These are phyloP conservation scores for Volucella inanis DNA, from an alignment of 2,888 invertebrate genomes.

Conservation along the genomic window DNA sequence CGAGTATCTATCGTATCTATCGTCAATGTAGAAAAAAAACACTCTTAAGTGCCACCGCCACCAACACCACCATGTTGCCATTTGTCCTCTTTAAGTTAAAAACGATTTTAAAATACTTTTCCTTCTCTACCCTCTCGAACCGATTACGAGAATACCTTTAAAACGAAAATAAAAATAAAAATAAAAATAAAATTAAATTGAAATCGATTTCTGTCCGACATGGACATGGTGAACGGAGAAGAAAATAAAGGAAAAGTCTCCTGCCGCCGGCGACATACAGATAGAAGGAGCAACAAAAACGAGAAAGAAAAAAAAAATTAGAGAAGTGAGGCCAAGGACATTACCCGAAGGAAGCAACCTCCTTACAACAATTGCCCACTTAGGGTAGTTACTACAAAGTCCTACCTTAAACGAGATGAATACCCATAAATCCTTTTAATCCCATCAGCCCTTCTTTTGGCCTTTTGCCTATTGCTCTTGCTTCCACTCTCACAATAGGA, in stretches of 20 bases:
- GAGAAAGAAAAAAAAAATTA: not conserved
- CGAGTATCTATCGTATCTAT: too few relatives aligned
- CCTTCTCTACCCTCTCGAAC: conserved; percentile 1
- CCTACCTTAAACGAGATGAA: conserved; percentile 74
- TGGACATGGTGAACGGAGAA: conserved; percentile 20
- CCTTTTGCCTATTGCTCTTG: not conserved
- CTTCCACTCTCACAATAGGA: not conserved
- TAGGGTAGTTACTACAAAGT: conserved; percentile 71
- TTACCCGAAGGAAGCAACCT: conserved; percentile 20
- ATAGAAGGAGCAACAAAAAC: not conserved
- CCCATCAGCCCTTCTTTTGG: conserved; percentile 44
- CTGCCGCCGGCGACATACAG: conserved; percentile 4
- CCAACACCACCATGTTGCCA: too few relatives aligned
- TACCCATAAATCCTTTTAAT: conserved; percentile 73
- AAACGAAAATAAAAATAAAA: conserved; percentile 48
- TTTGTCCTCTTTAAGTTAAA: not conserved
- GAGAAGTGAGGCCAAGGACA: not conserved
- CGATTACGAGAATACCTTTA: conserved; percentile 59
- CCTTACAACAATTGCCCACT: conserved; percentile 70
- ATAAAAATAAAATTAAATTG: conserved; percentile 71
- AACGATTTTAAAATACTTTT: conserved; percentile 51
- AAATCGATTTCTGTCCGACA: conserved; percentile 59
- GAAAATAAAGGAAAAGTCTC: conserved; percentile 26
- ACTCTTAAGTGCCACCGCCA: too few relatives aligned
- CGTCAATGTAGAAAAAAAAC: too few relatives aligned